Conservation (phyloP, 2,797 vertebrate genomes). For the Loris lydekkerianus region DNA sequence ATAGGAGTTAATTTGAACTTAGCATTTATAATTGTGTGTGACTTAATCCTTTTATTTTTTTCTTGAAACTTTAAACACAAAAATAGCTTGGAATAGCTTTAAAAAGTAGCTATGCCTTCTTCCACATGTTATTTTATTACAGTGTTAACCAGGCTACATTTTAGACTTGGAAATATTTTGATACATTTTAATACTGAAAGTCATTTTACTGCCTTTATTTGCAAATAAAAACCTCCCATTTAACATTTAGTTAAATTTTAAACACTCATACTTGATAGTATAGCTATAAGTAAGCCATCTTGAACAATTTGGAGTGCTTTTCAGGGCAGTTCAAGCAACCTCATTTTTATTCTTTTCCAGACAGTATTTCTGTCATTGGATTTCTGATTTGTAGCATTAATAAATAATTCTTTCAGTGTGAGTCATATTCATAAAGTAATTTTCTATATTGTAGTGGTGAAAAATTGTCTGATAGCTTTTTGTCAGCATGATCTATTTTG, state of each 20-base stretch:
- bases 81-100: conserved; percentile 17
- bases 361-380: conserved; percentile 67
- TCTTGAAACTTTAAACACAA: conserved; percentile 54
- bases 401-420: conserved; percentile 67
- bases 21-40: conserved; percentile 60
- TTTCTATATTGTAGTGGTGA: conserved; percentile 62
- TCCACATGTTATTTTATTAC: conserved; percentile 60
- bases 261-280: conserved; percentile 19
- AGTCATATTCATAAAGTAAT: conserved; percentile 68
- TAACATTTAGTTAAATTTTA: conserved; percentile 55
- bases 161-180: conserved; percentile 62
- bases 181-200: conserved; percentile 63
- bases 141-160: conserved; percentile 44
- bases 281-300: not conserved
- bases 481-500: not conserved
- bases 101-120: conserved; percentile 53
- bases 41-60: conserved; percentile 64
- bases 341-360: conserved; percentile 79
- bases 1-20: conserved; percentile 50
- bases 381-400: conserved; percentile 71
- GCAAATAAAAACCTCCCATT: conserved; percentile 28
- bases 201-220: conserved; percentile 61
- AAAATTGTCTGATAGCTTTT: conserved; percentile 44
- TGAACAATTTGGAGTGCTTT: conserved; percentile 59
- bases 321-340: conserved; percentile 48